Evolutionary conservation across 2,113 vertebrate genomes (phyloP), one percentile per base, ranked within the genome.

Genomic region (Pseudorectes ferrugineus): DNA sequence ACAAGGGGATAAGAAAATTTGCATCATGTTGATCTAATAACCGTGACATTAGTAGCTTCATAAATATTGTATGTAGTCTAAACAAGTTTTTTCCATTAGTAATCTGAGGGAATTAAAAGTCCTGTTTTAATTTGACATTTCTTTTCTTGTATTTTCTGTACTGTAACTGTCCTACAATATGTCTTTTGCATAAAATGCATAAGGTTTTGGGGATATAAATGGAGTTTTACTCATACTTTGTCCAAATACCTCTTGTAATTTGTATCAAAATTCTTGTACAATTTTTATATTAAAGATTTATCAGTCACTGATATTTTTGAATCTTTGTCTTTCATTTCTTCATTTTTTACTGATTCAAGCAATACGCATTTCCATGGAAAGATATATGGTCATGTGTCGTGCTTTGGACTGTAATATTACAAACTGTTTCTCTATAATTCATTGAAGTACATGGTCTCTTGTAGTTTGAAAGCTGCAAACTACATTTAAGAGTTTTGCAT

Each of bases 211-310:
- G 98, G 98, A 98, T 99, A 98, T 99, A 99, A 99, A 99, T 98
- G 98, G 98, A 99, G 98, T 99, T 99, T 99, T 99, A 99, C 99
- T 99, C 99, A 99, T 99, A 98, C 98, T 99, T 99, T 99, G 98
- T 99, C 98, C 98, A 99, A 99, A 99, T 99, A 99, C 99, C 99
- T 99, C 99, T 99, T 99, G 98, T 99, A 99, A 99, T 99, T 99
- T 99, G 99, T 99, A 99, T 99, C 98, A 99, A 98, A 99, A 99
- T 99, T 99, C 98, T 99, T 99, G 99, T 99, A 99, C 99, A 99
- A 99, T 99, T 99, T 99, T 99, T 99, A 99, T 99, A 99, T 99
- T 99, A 99, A 99, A 99, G 98, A 99, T 99, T 99, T 99, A 99
- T 99, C 98, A 99, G 98, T 99, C 99, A 99, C 98, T 98, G 98